Conservation (phyloP, 2,797 vertebrate species). For the Chelmon rostratus region DNA sequence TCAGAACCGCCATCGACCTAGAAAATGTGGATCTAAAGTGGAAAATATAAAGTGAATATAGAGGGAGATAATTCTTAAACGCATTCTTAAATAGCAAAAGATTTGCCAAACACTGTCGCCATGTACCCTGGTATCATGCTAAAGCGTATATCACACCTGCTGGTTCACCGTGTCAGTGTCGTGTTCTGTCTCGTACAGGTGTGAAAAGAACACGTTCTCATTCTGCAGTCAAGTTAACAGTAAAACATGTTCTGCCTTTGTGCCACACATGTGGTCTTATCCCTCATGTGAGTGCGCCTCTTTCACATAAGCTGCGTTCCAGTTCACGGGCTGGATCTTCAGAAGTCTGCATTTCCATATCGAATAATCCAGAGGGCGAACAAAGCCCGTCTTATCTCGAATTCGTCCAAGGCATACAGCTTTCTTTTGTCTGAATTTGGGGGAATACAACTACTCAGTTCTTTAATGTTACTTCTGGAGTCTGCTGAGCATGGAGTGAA, state of each 20-base stretch:
- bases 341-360: constrained; percentile 17
- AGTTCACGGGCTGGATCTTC: background rate
- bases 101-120: background rate
- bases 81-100: too few relatives aligned
- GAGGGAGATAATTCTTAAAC: background rate
- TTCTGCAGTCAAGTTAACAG: background rate
- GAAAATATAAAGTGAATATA: background rate
- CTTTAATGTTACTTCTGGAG: constrained; percentile 9
- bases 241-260: background rate
- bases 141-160: too few relatives aligned
- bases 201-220: too few relatives aligned
- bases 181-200: too few relatives aligned
- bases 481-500: constrained; percentile 12
- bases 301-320: background rate
- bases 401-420: constrained; percentile 7
- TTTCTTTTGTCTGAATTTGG: constrained; percentile 6
- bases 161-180: too few relatives aligned
- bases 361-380: constrained; percentile 26
- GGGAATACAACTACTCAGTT: background rate
- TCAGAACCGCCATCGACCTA: background rate
- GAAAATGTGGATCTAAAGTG: background rate
- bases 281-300: background rate
- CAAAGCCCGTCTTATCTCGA: background rate
- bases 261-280: background rate
- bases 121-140: too few relatives aligned